Percentiles rank a stretch among this genome's conserved stretches.
Evolutionary conservation across 2,113 vertebrate genomes (phyloP).

Genomic region (Panurus biarmicus): DNA sequence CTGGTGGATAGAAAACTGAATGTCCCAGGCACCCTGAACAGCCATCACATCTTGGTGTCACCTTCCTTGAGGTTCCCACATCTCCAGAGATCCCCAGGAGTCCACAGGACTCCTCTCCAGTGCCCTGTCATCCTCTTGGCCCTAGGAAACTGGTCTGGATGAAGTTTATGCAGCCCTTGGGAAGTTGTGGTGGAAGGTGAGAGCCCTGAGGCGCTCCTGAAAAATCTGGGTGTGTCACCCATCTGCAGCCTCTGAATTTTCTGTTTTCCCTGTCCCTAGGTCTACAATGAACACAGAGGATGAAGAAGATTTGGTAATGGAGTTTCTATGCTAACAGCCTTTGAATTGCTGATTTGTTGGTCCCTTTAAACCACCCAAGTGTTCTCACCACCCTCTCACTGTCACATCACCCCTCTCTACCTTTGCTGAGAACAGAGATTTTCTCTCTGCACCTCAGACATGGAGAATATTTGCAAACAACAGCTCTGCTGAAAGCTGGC

Average conservation of each 20-base stretch:
- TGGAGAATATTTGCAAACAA: not conserved
- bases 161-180: not conserved
- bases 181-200: not conserved
- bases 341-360: not conserved
- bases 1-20: not conserved
- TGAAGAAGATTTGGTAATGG: not conserved
- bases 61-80: not conserved
- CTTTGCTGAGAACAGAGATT: not conserved
- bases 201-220: not conserved
- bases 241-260: accelerated
- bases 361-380: not conserved
- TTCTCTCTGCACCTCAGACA: not conserved
- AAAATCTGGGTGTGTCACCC: not conserved
- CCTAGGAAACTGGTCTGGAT: not conserved
- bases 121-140: not conserved
- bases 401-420: not conserved
- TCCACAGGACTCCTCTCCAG: not conserved
- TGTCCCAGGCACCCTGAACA: not conserved
- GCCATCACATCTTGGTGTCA: accelerated
- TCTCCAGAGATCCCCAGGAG: not conserved
- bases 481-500: not conserved
- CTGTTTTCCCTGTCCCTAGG: not conserved
- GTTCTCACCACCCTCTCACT: not conserved
- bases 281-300: not conserved
- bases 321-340: not conserved